Conservation (phyloP, 2,797 vertebrate genomes). For the Danio tinwini region DNA sequence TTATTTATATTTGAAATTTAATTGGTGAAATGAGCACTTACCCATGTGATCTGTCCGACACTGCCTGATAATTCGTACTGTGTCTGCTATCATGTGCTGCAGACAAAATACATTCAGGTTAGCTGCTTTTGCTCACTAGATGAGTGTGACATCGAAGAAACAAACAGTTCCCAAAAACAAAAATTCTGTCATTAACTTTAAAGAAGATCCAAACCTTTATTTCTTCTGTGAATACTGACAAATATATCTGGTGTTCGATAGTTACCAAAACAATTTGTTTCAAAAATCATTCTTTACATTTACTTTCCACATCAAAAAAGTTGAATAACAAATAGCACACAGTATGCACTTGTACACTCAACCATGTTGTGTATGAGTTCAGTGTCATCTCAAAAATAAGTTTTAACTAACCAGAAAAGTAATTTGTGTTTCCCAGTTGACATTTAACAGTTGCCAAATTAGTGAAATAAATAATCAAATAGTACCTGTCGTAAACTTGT, state of each 20-base stretch:
- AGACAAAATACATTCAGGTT: conserved; percentile 45
- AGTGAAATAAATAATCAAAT: no score
- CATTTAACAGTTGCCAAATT: no score
- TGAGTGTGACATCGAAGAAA: background rate
- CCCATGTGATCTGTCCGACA: conserved; percentile 92
- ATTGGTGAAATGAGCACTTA: conserved; percentile 61
- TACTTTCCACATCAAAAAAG: no score
- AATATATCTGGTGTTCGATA: no score
- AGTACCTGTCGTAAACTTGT: no score
- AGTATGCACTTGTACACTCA: no score
- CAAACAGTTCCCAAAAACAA: background rate
- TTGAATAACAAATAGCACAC: no score
- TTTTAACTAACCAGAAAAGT: background rate
- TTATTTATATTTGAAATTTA: background rate
- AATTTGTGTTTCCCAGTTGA: no score
- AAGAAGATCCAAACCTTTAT: background rate
- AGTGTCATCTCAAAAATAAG: no score
- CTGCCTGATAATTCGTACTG: conserved; percentile 88
- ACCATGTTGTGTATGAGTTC: no score
- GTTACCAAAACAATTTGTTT: background rate
- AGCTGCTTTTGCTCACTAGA: background rate
- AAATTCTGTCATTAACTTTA: background rate
- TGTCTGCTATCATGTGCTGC: conserved; percentile 98
- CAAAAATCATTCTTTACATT: no score
- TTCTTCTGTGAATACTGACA: background rate